phyloP scores from a whole-genome alignment of 2,888 invertebrate genomes.

The Ecdyonurus torrentis region DNA sequence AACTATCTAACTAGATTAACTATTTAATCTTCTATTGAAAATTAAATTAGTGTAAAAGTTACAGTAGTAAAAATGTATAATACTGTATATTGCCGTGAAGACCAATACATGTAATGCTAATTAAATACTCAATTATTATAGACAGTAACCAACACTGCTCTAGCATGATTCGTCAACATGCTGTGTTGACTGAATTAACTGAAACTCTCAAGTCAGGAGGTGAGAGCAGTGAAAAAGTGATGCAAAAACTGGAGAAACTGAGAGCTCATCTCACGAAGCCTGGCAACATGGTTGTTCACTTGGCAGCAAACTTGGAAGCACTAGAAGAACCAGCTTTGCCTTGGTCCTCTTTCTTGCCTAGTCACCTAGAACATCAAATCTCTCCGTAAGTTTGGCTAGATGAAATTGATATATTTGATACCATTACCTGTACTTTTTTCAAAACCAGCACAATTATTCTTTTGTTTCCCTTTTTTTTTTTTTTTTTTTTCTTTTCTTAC shows the following conservation, averaged over 20 bases:
- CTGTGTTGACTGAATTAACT: slow-evolving; percentile 46
- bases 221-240: slow-evolving; percentile 12
- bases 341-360: slow-evolving; percentile 32
- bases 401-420: too few species aligned
- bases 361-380: slow-evolving; percentile 20
- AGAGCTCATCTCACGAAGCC: slow-evolving; percentile 32
- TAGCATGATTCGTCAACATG: slow-evolving; percentile 57
- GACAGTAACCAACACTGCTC: slow-evolving; percentile 55
- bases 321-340: slow-evolving; percentile 31
- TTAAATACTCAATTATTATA: slow-evolving; percentile 22
- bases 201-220: slow-evolving; percentile 17
- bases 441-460: too few species aligned
- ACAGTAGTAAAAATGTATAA: too few species aligned
- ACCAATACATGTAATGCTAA: too few species aligned
- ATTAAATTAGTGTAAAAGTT: too few species aligned
- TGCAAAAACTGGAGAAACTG: not conserved
- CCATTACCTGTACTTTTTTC: too few species aligned
- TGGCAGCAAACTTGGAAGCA: slow-evolving; percentile 51
- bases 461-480: too few species aligned
- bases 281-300: slow-evolving; percentile 46
- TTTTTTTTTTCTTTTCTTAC: too few species aligned
- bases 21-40: too few species aligned
- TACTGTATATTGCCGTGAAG: too few species aligned
- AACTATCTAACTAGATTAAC: too few species aligned
- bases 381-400: slow-evolving; percentile 17